Evolutionary conservation across 1,140 invertebrate genomes (phyloP).

Genomic region (Drosophila malerkotliana): DNA sequence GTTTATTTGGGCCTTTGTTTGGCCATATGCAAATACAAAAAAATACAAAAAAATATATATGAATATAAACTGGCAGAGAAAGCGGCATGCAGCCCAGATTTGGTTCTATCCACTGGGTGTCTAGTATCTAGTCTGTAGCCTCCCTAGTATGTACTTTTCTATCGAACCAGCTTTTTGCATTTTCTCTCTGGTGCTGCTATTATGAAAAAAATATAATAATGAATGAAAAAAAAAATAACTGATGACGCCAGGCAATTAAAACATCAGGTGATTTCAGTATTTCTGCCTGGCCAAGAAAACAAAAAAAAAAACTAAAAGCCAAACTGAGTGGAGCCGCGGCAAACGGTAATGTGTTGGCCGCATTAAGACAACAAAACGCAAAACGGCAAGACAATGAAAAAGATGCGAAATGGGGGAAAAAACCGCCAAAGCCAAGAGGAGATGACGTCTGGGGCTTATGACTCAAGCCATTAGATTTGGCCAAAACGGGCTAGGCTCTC

Average conservation of each 20-base stretch:
- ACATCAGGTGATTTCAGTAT: constrained; percentile 74
- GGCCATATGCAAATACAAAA: constrained; percentile 18
- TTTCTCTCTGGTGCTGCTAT: constrained; percentile 11
- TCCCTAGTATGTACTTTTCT: constrained; percentile 21
- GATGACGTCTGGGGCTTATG: constrained; percentile 67
- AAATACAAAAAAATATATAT: neutral
- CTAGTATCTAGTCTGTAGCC: neutral
- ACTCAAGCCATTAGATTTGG: constrained; percentile 28
- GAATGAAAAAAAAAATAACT: constrained; percentile 31
- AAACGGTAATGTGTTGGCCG: constrained; percentile 44
- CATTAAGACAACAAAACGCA: constrained; percentile 13
- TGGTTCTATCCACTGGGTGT: constrained; percentile 3
- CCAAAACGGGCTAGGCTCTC: constrained; percentile 7
- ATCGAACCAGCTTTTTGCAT: constrained; percentile 41
- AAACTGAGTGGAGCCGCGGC: constrained; percentile 12
- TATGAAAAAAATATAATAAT: neutral
- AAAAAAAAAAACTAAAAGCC: too few relatives aligned
- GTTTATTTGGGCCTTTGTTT: constrained; percentile 45
- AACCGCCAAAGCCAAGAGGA: constrained; percentile 24
- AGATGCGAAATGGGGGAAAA: constrained; percentile 18
- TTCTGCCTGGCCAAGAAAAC: constrained; percentile 33
- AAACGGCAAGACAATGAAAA: constrained; percentile 2
- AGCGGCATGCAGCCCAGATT: constrained; percentile 6
- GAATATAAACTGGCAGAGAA: constrained; percentile 4
- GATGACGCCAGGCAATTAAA: constrained; percentile 77